phyloP scores from a whole-genome alignment of 2,113 vertebrate genomes.

The Crotalus tigris region DNA sequence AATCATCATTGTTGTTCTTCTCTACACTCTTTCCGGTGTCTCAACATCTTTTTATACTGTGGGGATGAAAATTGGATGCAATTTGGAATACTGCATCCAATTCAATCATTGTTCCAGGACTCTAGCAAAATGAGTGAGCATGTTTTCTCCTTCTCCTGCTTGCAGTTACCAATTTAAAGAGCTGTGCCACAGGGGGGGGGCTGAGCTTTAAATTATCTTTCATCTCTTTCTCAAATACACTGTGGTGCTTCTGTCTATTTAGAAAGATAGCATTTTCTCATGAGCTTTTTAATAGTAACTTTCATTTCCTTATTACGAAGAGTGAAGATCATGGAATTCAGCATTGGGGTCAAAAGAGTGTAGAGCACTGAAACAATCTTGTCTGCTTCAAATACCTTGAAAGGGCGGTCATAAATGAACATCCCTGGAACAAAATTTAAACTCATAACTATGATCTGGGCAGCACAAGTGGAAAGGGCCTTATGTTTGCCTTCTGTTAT shows the following conservation, averaged over 20 bases:
- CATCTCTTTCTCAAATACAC: not conserved
- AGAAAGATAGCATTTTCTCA: not conserved
- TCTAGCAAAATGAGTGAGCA: no score
- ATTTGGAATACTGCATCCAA: no score
- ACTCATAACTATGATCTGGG: constrained; percentile 12
- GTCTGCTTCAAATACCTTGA: constrained; percentile 27
- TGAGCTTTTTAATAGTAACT: not conserved
- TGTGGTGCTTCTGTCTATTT: not conserved
- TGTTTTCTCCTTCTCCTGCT: no score
- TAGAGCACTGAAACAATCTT: constrained; percentile 24
- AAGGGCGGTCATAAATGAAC: constrained; percentile 12
- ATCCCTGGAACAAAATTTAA: constrained; percentile 34
- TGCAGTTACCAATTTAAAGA: no score
- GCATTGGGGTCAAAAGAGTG: constrained; percentile 12
- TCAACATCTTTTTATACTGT: no score
- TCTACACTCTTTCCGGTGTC: no score
- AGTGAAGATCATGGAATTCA: constrained; percentile 29
- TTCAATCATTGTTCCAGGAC: no score
- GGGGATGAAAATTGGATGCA: no score
- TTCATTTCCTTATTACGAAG: constrained; percentile 30
- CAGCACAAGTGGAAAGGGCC: constrained; percentile 22
- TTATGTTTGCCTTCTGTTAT: constrained; percentile 9
- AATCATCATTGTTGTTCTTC: no score
- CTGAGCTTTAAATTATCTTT: not conserved
- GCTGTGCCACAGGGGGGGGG: not conserved